Conservation (phyloP, 1,140 invertebrate species). For the Oryzaephilus surinamensis region DNA sequence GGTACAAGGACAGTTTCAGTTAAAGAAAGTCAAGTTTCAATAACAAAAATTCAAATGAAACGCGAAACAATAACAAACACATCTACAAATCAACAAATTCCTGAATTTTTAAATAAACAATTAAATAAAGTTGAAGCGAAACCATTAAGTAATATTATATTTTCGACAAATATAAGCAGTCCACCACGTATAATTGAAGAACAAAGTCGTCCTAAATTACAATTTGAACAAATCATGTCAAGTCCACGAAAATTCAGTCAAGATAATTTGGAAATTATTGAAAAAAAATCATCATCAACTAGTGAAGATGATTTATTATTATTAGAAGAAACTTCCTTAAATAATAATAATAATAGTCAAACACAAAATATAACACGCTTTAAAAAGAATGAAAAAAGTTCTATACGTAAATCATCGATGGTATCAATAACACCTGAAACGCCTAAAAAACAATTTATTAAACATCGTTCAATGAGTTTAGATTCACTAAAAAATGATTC, state of each 20-base stretch:
- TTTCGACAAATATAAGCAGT: slow-evolving; percentile 40
- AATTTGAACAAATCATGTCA: not conserved
- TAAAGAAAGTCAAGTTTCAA: slow-evolving; percentile 26
- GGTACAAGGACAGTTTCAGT: slow-evolving; percentile 4
- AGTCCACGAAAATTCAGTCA: slow-evolving; percentile 37
- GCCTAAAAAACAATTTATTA: slow-evolving; percentile 11
- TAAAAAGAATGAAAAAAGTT: slow-evolving; percentile 14
- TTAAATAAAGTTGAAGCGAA: slow-evolving; percentile 54
- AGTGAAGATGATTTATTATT: no score
- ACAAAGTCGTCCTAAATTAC: slow-evolving; percentile 16
- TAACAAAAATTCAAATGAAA: slow-evolving; percentile 32
- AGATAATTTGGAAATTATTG: slow-evolving; percentile 40
- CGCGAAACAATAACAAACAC: slow-evolving; percentile 19
- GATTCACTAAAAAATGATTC: slow-evolving; percentile 26
- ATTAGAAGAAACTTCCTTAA: no score
- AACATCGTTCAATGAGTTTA: slow-evolving; percentile 29
- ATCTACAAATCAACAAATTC: slow-evolving; percentile 33
- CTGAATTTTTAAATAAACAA: slow-evolving; percentile 60
- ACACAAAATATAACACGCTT: slow-evolving; percentile 3
- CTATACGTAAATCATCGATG: slow-evolving; percentile 21
- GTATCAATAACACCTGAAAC: slow-evolving; percentile 14
- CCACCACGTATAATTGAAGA: slow-evolving; percentile 18
- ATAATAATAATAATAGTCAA: no score
- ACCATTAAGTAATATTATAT: slow-evolving; percentile 46
- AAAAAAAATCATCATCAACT: slow-evolving; percentile 30